Base-by-base conservation (phyloP, 2,113 vertebrate species). In the Equus przewalskii region DNA sequence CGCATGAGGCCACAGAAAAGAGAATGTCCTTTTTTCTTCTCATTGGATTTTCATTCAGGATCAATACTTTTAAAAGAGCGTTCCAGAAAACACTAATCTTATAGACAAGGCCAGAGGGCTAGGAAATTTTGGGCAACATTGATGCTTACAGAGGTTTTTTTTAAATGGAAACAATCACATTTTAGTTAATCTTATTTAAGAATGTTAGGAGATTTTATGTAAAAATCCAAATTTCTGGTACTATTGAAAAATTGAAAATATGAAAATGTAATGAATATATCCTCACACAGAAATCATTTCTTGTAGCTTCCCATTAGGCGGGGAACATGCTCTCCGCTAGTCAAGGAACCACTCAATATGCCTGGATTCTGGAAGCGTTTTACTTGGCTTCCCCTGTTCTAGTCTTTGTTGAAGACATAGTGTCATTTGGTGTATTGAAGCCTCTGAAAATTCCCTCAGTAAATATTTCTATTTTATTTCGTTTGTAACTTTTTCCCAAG, bases 401-500 rank as follows among this genome's bases (percentile, higher is more conserved):
- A 46, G 30, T 76, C 3, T 81, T 88, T 70, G 18, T 72, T 51
- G 10, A 89, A 80, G 65, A 80, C 22, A 49, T 12, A 7, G 9
- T 46, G 21, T 26, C 9, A 51, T 78, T 88, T 58, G 3, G 2
- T 87, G 1, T 67, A 51, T 73, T 69, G 83, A 44, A 82, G 26
- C 0, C 6, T 70, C 24, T 44, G 41, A 46, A 44, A 79, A 60
- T n/a, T 95, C 24, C 16, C 49, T 78, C 60, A 81, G 58, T 10
- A 84, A 84, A 56, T 60, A 82, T 41, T 80, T 93, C 41, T 92
- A 19, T 30, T 96, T 95, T 78, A 65, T 72, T 92, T 76, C 80
- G 16, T 67, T 76, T 49, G 46, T 41, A 75, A 41, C 1, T 26
- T 21, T 58, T 51, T 13, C 12, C 67, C n/a, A 36, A 82, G 41